Conservation (phyloP, 2,888 invertebrate species). For the Hirtodrosophila alboralis region DNA sequence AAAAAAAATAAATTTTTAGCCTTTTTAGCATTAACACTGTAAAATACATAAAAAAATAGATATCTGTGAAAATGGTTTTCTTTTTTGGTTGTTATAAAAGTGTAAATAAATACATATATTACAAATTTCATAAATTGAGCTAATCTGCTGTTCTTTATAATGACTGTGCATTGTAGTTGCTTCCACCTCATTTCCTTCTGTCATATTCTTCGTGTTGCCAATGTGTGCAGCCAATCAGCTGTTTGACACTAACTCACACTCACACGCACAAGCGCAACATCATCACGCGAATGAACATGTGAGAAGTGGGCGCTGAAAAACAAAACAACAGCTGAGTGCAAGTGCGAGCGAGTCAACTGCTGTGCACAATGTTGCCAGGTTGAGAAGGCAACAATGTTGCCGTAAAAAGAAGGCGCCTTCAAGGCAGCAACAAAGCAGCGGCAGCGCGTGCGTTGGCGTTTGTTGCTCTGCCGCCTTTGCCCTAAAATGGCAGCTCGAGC, state of each 20-base stretch:
- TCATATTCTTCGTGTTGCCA: neutral
- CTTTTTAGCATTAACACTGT: too few species aligned
- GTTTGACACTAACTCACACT: conserved; percentile 43
- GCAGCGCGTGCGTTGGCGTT: conserved; percentile 35
- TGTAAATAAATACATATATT: too few species aligned
- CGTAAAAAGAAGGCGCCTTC: too few species aligned
- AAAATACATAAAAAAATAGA: too few species aligned
- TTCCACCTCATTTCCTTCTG: conserved; percentile 1
- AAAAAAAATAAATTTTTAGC: too few species aligned
- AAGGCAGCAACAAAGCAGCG: conserved; percentile 8
- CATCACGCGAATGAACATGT: conserved; percentile 73
- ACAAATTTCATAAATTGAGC: neutral
- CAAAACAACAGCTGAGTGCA: conserved; percentile 43
- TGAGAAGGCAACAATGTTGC: too few species aligned
- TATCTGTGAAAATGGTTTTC: too few species aligned
- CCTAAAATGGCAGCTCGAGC: conserved; percentile 58
- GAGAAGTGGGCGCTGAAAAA: conserved; percentile 64
- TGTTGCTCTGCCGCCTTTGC: conserved; percentile 17
- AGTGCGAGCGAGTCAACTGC: conserved; percentile 42
- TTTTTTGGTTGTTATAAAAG: too few species aligned
- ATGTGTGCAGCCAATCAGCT: conserved; percentile 54
- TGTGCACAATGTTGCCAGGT: conserved; percentile 10
- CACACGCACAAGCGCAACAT: conserved; percentile 13
- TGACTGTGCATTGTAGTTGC: conserved; percentile 14
- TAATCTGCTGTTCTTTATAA: neutral